These are phyloP conservation scores for Aleiodes sp. DNA, from an alignment of 1,140 invertebrate species.

Conservation along the genomic window DNA sequence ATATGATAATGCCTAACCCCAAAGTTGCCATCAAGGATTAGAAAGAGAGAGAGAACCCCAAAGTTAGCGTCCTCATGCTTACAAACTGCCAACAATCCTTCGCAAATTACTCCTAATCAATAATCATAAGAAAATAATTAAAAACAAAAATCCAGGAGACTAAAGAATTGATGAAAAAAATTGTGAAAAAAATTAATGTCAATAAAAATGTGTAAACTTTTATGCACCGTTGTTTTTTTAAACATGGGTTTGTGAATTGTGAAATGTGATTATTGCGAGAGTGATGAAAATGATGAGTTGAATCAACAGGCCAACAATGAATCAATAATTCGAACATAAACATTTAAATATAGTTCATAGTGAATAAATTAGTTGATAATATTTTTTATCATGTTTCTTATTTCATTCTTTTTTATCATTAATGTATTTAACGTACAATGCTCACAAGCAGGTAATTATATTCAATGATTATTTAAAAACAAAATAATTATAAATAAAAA, in stretches of 20 bases:
- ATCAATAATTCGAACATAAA: constrained; percentile 13
- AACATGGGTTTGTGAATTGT: background rate
- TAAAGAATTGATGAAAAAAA: too few relatives aligned
- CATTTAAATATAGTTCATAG: too few relatives aligned
- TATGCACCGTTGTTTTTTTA: background rate
- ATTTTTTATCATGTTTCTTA: background rate
- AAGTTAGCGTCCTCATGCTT: background rate
- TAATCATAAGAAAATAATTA: background rate
- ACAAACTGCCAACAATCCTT: background rate
- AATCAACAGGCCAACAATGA: constrained; percentile 12
- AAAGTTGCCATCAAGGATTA: background rate
- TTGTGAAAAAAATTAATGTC: too few relatives aligned
- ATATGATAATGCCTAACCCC: background rate
- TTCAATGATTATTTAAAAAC: too few relatives aligned
- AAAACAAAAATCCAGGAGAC: background rate
- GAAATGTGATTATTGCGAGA: background rate
- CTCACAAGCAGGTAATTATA: too few relatives aligned
- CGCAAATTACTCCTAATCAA: background rate
- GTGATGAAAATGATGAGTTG: background rate
- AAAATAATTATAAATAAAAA: too few relatives aligned
- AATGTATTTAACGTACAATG: background rate
- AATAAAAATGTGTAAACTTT: background rate
- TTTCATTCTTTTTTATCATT: too few relatives aligned
- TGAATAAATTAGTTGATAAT: too few relatives aligned
- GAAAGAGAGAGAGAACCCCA: too few relatives aligned